These are phyloP conservation scores for Arenaria interpres DNA, from an alignment of 2,113 vertebrate species.

Conservation along the genomic window DNA sequence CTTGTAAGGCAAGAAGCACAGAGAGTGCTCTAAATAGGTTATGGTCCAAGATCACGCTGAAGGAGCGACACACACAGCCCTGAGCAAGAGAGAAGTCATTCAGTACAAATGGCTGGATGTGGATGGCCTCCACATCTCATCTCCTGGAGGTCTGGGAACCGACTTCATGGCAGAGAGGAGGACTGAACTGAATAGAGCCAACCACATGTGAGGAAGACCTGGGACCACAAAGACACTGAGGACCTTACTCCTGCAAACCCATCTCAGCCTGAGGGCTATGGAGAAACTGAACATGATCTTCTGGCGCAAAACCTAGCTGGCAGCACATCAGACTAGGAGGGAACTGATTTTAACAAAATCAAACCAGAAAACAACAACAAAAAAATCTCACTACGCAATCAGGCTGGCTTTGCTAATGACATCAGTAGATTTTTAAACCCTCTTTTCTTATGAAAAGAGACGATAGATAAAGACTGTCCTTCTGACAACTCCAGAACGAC, in stretches of 20 bases:
- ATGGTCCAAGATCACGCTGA: not conserved
- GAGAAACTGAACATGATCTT: not conserved
- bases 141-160: not conserved
- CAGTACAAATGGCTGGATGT: not conserved
- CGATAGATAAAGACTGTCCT: not conserved
- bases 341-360: not conserved
- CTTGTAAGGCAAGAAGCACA: not conserved
- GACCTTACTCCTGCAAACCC: not conserved
- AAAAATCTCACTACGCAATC: no score
- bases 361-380: not conserved
- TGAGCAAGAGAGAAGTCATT: not conserved
- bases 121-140: not conserved
- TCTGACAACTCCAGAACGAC: not conserved
- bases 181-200: not conserved
- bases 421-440: not conserved
- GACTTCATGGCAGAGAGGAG: not conserved
- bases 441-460: not conserved
- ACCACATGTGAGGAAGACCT: accelerated
- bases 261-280: accelerated
- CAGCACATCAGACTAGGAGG: not conserved
- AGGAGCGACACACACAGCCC: not conserved
- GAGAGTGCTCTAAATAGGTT: not conserved
- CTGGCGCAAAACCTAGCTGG: not conserved
- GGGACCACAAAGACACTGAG: not conserved
- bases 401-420: not conserved